phyloP scores from a whole-genome alignment of 2,113 vertebrate species.

The Clarias batrachus region DNA sequence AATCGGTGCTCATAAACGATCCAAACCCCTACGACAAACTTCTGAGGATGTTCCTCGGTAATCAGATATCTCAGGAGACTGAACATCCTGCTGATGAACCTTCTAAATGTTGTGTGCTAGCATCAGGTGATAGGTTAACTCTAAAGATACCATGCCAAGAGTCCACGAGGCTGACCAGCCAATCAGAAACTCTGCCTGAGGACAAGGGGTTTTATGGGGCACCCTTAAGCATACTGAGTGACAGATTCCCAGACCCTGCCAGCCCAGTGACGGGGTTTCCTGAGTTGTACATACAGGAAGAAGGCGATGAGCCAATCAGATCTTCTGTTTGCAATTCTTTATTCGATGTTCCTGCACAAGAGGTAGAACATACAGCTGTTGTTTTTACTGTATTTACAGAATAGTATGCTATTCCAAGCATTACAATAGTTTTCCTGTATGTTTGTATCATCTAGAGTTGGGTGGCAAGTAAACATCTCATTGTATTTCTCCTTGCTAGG shows the following conservation, averaged over 20 bases:
- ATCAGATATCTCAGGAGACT: constrained; percentile 50
- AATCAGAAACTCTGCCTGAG: constrained; percentile 10
- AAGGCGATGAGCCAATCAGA: constrained; percentile 58
- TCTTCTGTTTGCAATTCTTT: constrained; percentile 40
- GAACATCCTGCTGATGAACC: constrained; percentile 64
- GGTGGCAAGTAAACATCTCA: not conserved
- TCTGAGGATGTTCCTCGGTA: constrained; percentile 54
- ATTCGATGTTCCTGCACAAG: constrained; percentile 55
- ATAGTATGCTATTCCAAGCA: not conserved
- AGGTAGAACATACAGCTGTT: constrained; percentile 76
- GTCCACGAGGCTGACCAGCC: not conserved
- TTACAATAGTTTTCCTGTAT: not conserved
- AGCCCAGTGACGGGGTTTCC: constrained; percentile 54
- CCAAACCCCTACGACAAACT: constrained; percentile 66
- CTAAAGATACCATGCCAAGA: constrained; percentile 38
- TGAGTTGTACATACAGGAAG: constrained; percentile 85
- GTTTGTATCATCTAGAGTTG: not conserved
- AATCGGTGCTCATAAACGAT: constrained; percentile 15
- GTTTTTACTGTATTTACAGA: not conserved
- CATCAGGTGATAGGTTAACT: constrained; percentile 47
- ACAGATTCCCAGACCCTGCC: constrained; percentile 1
- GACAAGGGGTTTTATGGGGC: constrained; percentile 2
- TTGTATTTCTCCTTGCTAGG: constrained; percentile 65
- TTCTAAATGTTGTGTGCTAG: constrained; percentile 53
- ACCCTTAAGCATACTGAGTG: constrained; percentile 8